These are phyloP conservation scores for Oncorhynchus gorbuscha DNA, from an alignment of 2,113 vertebrate genomes.

Conservation along the genomic window DNA sequence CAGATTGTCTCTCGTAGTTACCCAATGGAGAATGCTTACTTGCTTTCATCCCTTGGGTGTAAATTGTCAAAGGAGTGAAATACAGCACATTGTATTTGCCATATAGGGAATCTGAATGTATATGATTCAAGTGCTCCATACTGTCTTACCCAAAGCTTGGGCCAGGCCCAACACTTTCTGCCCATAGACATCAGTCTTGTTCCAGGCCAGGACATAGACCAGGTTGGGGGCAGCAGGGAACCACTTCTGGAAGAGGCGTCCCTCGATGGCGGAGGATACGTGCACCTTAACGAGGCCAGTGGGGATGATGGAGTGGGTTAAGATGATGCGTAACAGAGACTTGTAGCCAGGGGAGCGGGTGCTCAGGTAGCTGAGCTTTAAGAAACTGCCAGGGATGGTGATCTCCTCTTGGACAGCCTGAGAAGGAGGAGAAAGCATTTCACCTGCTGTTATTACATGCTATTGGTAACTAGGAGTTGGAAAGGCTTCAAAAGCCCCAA, in stretches of 20 bases:
- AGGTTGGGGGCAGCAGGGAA: constrained; percentile 91
- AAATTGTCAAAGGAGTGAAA: too few relatives aligned
- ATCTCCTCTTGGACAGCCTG: constrained; percentile 96
- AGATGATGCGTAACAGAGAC: constrained; percentile 86
- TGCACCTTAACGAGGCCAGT: constrained; percentile 89
- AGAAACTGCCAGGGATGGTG: constrained; percentile 87
- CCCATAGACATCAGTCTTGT: constrained; percentile 96
- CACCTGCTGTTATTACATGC: background rate
- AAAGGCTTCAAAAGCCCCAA: too few relatives aligned
- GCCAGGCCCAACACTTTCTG: constrained; percentile 93
- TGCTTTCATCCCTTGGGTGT: too few relatives aligned
- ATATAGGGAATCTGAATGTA: too few relatives aligned
- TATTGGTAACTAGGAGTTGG: too few relatives aligned
- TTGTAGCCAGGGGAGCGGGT: constrained; percentile 91
- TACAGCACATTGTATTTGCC: too few relatives aligned
- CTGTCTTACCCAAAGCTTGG: constrained; percentile 81
- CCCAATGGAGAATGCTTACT: too few relatives aligned
- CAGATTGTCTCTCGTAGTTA: too few relatives aligned
- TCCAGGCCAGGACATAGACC: constrained; percentile 92
- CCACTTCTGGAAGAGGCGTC: constrained; percentile 90
- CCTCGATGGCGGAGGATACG: constrained; percentile 87
- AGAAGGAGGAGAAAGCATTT: constrained; percentile 21
- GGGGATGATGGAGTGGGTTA: constrained; percentile 81
- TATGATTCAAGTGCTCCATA: too few relatives aligned
- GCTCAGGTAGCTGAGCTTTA: constrained; percentile 93